Evolutionary conservation across 2,113 vertebrate species (phyloP).

Genomic region (Elgaria multicarinata): DNA sequence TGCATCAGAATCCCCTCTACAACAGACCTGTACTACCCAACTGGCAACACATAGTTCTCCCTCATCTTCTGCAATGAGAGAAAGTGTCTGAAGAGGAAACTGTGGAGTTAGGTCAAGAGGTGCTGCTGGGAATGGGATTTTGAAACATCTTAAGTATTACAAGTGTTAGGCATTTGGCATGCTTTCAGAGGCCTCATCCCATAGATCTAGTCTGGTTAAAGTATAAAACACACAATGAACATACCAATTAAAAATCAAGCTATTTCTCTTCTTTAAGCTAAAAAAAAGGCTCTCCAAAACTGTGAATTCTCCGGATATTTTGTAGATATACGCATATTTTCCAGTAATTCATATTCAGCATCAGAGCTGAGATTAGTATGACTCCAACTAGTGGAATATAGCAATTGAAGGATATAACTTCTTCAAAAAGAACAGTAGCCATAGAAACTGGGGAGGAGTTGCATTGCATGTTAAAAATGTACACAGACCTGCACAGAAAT

Average conservation of each 20-base stretch:
- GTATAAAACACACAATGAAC: neutral
- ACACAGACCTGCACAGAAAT: too few relatives aligned
- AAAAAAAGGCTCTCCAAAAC: too few relatives aligned
- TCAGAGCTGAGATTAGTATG: neutral
- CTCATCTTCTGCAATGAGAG: neutral
- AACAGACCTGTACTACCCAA: too few relatives aligned
- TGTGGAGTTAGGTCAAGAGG: neutral
- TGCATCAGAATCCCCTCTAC: neutral
- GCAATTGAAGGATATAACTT: too few relatives aligned
- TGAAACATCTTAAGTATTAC: neutral
- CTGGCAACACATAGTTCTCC: neutral
- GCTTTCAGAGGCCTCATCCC: neutral
- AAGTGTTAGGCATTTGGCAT: neutral
- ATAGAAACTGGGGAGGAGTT: too few relatives aligned
- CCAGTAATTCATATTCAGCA: neutral
- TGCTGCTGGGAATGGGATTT: neutral
- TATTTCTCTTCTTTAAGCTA: neutral
- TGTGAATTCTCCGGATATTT: neutral
- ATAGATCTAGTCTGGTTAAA: neutral
- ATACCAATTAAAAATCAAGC: neutral
- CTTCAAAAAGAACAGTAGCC: too few relatives aligned
- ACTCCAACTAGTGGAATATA: too few relatives aligned
- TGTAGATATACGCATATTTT: neutral
- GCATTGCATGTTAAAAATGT: too few relatives aligned
- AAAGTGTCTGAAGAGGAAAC: neutral